Conservation (phyloP, 2,888 invertebrate genomes). For the Carabus problematicus region DNA sequence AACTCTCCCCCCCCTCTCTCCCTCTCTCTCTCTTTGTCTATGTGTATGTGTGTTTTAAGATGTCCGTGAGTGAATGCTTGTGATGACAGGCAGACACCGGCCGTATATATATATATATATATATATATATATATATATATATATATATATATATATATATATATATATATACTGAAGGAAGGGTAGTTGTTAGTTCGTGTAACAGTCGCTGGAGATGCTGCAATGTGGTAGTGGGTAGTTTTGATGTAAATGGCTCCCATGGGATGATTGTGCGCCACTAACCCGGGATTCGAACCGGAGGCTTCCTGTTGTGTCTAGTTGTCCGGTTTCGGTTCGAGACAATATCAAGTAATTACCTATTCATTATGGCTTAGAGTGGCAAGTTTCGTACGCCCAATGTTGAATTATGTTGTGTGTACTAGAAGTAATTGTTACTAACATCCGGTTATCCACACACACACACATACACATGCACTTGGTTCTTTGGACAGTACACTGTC, state of each 20-base stretch:
- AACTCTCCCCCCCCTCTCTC: not conserved
- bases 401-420: constrained; percentile 20
- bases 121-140: too few species aligned
- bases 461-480: not conserved
- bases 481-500: not conserved
- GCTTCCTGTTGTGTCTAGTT: constrained; percentile 39
- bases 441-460: constrained; percentile 51
- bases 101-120: too few species aligned
- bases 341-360: constrained; percentile 62
- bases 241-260: constrained; percentile 41
- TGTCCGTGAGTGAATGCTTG: too few species aligned
- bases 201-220: constrained; percentile 1
- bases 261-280: constrained; percentile 35
- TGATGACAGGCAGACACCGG: too few species aligned
- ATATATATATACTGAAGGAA: too few species aligned
- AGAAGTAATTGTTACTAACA: constrained; percentile 59
- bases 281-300: constrained; percentile 39
- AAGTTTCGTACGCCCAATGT: constrained; percentile 54
- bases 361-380: constrained; percentile 62
- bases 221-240: constrained; percentile 16
- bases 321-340: constrained; percentile 49
- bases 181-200: constrained; percentile 3
- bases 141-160: too few species aligned
- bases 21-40: too few species aligned
- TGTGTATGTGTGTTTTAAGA: constrained; percentile 1